Conservation (phyloP, 2,113 vertebrate genomes). For the Spilogale gracilis region DNA sequence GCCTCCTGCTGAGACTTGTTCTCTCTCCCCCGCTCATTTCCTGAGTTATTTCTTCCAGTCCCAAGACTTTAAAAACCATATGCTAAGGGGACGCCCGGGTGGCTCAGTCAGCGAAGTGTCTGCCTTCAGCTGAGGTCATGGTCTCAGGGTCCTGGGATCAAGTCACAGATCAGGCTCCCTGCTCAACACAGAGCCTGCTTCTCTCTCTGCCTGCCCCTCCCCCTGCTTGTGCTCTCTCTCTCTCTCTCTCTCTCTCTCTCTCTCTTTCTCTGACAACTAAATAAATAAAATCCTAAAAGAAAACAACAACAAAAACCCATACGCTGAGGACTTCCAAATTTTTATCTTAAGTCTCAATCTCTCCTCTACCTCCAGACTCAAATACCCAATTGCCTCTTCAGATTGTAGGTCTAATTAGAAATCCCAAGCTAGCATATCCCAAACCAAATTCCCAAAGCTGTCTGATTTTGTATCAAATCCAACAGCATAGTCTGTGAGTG, state of each 20-base stretch:
- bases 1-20: background rate
- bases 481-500: background rate
- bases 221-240: no score
- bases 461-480: background rate
- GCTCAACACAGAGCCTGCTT: no score
- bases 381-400: background rate
- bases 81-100: background rate
- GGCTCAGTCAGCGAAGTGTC: no score
- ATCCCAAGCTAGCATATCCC: background rate
- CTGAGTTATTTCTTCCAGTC: background rate
- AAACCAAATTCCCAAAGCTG: background rate
- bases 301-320: background rate
- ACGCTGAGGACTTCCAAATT: background rate
- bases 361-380: background rate
- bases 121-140: no score
- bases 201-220: no score
- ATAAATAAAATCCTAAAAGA: no score
- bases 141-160: no score
- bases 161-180: no score
- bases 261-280: no score
- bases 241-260: no score
- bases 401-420: background rate
- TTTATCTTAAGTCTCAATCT: background rate
- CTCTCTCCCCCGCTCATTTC: background rate
- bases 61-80: background rate